Conservation (phyloP, 2,113 vertebrate species). For the Perca fluviatilis region DNA sequence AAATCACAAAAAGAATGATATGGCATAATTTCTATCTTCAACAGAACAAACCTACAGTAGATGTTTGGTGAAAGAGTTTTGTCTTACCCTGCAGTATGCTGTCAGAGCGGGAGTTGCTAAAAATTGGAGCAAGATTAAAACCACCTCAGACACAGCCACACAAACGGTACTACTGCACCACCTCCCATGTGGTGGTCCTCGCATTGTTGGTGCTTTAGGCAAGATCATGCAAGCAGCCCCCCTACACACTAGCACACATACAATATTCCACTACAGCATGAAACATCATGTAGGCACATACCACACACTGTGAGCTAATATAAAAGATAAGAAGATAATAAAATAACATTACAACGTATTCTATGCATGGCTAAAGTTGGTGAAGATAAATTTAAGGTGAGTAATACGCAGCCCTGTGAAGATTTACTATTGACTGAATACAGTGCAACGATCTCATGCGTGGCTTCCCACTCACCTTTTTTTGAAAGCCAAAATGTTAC, state of each 20-base stretch:
- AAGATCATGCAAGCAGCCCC: conserved; percentile 29
- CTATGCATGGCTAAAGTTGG: conserved; percentile 10
- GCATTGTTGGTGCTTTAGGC: conserved; percentile 49
- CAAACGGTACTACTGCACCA: conserved; percentile 16
- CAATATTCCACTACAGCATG: neutral
- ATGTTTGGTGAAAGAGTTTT: neutral
- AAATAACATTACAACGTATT: conserved; percentile 9
- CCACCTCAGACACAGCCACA: neutral
- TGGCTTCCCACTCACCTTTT: conserved; percentile 42
- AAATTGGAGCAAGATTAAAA: conserved; percentile 22
- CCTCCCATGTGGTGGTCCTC: conserved; percentile 30
- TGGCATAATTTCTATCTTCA: neutral
- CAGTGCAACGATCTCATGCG: conserved; percentile 25
- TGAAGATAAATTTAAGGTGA: conserved; percentile 13
- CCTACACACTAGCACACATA: neutral
- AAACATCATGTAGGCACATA: conserved; percentile 9
- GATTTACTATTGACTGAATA: conserved; percentile 7
- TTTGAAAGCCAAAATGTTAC: conserved; percentile 47
- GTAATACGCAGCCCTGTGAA: neutral
- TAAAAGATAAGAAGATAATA: neutral
- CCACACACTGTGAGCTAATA: neutral
- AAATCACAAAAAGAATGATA: neutral
- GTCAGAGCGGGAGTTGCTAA: neutral
- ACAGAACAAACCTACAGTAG: neutral
- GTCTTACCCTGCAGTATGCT: neutral